Conservation (phyloP, 2,888 invertebrate species). For the Marasmarcha lunaedactyla region DNA sequence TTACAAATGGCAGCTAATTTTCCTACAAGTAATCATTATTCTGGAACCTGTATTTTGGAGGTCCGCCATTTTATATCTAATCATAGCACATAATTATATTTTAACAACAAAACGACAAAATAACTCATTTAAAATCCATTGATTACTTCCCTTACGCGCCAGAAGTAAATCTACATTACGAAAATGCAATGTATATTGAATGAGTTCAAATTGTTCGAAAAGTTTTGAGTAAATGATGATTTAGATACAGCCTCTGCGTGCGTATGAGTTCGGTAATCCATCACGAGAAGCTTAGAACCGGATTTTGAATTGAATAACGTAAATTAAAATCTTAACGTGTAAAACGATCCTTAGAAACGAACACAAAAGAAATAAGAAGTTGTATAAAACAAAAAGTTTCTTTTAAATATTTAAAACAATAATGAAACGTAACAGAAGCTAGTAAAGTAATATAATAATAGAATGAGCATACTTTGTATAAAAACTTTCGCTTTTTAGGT, state of each 20-base stretch:
- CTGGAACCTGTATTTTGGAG: slow-evolving; percentile 57
- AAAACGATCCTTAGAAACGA: no score
- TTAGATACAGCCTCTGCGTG: slow-evolving; percentile 26
- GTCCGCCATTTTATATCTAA: slow-evolving; percentile 57
- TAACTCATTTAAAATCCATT: slow-evolving; percentile 2
- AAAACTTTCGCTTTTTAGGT: neutral
- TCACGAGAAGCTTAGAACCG: slow-evolving; percentile 61
- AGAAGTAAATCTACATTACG: no score
- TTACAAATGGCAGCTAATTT: slow-evolving; percentile 29
- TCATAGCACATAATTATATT: slow-evolving; percentile 45
- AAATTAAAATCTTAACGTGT: no score
- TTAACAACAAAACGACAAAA: neutral
- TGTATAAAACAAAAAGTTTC: slow-evolving; percentile 1
- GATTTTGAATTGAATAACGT: slow-evolving; percentile 24
- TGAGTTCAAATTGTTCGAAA: no score
- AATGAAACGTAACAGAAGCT: slow-evolving; percentile 8
- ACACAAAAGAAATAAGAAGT: no score
- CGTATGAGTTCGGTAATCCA: slow-evolving; percentile 54
- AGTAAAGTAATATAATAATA: slow-evolving; percentile 15
- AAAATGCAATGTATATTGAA: slow-evolving; percentile 23
- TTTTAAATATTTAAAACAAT: no score
- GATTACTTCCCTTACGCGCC: slow-evolving; percentile 22
- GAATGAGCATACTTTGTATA: slow-evolving; percentile 7
- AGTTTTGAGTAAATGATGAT: slow-evolving; percentile 10
- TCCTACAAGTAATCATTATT: slow-evolving; percentile 35